These are phyloP conservation scores for Crenichthys baileyi DNA, from an alignment of 2,797 vertebrate species.

Conservation along the genomic window DNA sequence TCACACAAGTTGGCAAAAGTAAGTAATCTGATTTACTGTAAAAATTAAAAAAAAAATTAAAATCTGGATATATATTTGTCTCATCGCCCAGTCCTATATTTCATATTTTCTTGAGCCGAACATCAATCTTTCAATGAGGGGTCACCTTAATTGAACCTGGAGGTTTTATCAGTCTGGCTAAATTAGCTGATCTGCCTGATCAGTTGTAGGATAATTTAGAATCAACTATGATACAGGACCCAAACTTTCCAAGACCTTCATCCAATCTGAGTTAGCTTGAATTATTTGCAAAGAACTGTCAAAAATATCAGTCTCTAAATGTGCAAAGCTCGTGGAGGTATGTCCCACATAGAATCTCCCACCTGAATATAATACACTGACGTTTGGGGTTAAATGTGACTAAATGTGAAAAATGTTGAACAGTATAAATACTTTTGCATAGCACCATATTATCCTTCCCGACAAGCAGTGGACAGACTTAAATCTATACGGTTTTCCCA, in stretches of 20 bases:
- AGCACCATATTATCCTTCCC: not conserved
- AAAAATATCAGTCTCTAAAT: too few species aligned
- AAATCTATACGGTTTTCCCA: not conserved
- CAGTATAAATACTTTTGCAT: not conserved
- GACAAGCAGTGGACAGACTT: not conserved
- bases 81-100: not conserved
- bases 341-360: too few species aligned
- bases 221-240: too few species aligned
- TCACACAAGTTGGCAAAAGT: not conserved
- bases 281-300: too few species aligned
- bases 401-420: not conserved
- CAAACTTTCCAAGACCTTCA: too few species aligned
- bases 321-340: too few species aligned
- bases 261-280: too few species aligned
- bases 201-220: not conserved
- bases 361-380: not conserved
- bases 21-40: not conserved
- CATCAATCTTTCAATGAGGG: not conserved
- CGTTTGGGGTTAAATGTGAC: not conserved
- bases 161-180: not conserved
- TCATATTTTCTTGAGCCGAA: not conserved
- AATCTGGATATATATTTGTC: not conserved
- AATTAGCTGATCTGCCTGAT: not conserved
- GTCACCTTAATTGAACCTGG: not conserved
- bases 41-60: not conserved